Evolutionary conservation across 2,113 vertebrate species (phyloP).

Genomic region (Spermophilus dauricus): DNA sequence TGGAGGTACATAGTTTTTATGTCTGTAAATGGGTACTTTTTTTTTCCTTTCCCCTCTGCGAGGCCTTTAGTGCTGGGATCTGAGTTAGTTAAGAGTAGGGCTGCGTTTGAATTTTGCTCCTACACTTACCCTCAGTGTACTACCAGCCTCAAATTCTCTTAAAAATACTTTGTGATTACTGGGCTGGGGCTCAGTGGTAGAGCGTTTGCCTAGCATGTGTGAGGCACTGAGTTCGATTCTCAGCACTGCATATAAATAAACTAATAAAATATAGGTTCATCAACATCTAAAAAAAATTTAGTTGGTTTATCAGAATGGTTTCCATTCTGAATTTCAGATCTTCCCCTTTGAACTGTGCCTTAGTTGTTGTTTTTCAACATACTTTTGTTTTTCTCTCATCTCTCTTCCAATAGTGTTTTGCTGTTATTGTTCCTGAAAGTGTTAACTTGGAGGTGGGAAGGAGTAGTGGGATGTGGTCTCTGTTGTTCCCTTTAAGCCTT

Average conservation of each 20-base stretch:
- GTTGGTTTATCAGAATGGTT: background rate
- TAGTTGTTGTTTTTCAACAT: background rate
- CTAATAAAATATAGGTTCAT: too few species aligned
- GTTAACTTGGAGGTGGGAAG: slow-evolving; percentile 31
- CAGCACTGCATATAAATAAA: too few species aligned
- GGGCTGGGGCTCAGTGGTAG: too few species aligned
- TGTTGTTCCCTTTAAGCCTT: slow-evolving; percentile 39
- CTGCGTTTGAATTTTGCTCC: slow-evolving; percentile 26
- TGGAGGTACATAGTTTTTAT: slow-evolving; percentile 27
- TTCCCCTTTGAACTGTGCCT: slow-evolving; percentile 24
- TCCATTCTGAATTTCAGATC: slow-evolving; percentile 39
- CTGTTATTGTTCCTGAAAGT: slow-evolving; percentile 23
- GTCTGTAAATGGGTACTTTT: slow-evolving; percentile 18
- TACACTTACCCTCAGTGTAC: background rate
- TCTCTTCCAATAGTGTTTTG: background rate
- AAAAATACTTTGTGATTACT: background rate
- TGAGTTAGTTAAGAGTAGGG: slow-evolving; percentile 44
- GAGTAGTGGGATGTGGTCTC: background rate
- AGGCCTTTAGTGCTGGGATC: background rate
- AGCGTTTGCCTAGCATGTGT: too few species aligned
- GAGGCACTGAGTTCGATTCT: too few species aligned
- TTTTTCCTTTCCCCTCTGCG: background rate
- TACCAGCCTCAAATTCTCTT: slow-evolving; percentile 39
- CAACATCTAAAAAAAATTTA: background rate
- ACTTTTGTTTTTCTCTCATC: background rate